Evolutionary conservation across 2,888 invertebrate species (phyloP), one percentile per base, ranked within the genome.

Genomic region (Melipona beecheii): DNA sequence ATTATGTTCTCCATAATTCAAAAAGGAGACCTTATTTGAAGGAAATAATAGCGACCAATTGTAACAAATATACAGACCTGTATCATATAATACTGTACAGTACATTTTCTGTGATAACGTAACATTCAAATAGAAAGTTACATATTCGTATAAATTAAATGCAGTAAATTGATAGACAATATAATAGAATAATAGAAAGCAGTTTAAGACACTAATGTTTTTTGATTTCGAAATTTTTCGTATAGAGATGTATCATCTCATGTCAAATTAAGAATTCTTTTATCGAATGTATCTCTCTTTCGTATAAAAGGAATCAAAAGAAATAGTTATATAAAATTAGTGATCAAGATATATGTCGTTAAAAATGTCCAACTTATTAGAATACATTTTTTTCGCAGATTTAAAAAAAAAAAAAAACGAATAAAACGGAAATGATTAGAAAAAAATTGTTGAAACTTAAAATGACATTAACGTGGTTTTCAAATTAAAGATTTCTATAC

Each of bases 61-160:
- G 3, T 74, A 78, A 69, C 17, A 24, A 56, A 65, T 78, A 65
- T 78, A 72, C 36, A 75, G 27, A 50, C 56, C n/a, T 81, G 74
- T 70, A 82, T 49, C n/a, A 75, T 58, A 66, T 73, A 60, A 69
- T 72, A 68, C 31, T 86, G 74, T 85, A 78, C 73, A 87, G 77
- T 81, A 84, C 36, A 78, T 75, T 77, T 87, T 89, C 90, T 89
- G 89, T 89, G 90, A 90, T 90, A 90, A 78, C 80, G 81, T 74
- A 60, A 81, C 70, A 49, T 84, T 62, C 50, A 78, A 83, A 11
- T 27, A 80, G 75, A 64, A 78, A 66, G 75, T 75, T 62, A 74
- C 66, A 72, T 75, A 56, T 71, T 79, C 50, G 52, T 43, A 49
- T 76, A 73, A 83, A 72, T 78, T 74, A 50, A 52, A 70, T 27